Conservation (phyloP, 2,113 vertebrate species). For the Cariama cristata region DNA sequence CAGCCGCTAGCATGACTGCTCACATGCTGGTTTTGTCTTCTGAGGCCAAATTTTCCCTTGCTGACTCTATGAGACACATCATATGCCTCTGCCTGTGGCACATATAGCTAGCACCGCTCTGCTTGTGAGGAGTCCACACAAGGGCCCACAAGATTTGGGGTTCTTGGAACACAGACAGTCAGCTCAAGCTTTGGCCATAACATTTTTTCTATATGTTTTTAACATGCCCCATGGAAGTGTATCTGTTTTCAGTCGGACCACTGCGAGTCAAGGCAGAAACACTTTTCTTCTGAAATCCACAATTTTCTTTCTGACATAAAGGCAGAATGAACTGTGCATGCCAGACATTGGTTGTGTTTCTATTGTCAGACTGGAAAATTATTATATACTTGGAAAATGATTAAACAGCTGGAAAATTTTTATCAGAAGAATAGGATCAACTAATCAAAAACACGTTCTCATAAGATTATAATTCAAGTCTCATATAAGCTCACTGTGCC, state of each 20-base stretch:
- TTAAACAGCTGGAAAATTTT: neutral
- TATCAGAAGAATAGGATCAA: neutral
- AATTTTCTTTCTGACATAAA: neutral
- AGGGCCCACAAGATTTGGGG: neutral
- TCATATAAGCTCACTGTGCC: neutral
- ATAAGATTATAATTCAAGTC: neutral
- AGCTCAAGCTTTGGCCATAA: neutral
- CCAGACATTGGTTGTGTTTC: neutral
- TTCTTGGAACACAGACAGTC: neutral
- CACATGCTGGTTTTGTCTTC: neutral
- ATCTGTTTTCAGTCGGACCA: neutral
- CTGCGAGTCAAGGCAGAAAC: neutral
- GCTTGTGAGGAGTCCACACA: neutral
- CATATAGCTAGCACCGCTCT: neutral
- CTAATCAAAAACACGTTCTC: neutral
- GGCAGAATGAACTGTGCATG: neutral
- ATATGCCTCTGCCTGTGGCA: neutral
- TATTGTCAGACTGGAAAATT: neutral
- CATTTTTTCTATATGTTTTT: neutral
- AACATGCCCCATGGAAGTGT: fast-evolving
- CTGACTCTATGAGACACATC: neutral
- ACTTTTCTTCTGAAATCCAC: neutral
- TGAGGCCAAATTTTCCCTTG: neutral
- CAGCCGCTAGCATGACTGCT: neutral
- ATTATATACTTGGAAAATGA: neutral